phyloP scores from a whole-genome alignment of 2,888 invertebrate genomes.

The Eristalinus sepulchralis region DNA sequence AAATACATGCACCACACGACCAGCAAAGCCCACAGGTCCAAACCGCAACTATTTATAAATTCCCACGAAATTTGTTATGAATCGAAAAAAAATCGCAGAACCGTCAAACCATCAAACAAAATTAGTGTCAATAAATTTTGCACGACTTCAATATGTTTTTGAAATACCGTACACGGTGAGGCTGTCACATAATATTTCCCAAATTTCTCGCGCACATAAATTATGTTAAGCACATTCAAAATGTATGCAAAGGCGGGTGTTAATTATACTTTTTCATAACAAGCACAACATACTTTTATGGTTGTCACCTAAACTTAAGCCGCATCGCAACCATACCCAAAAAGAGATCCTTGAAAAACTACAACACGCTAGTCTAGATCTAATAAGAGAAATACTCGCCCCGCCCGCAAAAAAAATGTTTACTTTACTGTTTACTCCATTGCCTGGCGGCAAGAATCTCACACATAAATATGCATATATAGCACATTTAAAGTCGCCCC shows the following conservation, averaged over 20 bases:
- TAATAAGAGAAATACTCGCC: not conserved
- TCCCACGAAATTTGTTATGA: slow-evolving; percentile 14
- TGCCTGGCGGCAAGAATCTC: slow-evolving; percentile 7
- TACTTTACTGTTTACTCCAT: slow-evolving; percentile 28
- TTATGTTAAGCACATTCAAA: not conserved
- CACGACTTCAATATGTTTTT: not conserved
- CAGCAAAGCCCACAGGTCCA: not conserved
- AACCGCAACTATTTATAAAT: slow-evolving; percentile 43
- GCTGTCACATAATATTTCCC: no score
- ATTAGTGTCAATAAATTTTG: not conserved
- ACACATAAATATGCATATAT: not conserved
- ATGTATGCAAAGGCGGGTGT: no score
- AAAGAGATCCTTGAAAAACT: not conserved
- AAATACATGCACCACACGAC: slow-evolving; percentile 44
- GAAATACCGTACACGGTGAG: not conserved
- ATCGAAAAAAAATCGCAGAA: slow-evolving; percentile 5
- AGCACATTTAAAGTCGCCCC: not conserved
- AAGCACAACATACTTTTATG: not conserved
- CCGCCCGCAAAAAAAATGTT: slow-evolving; percentile 1
- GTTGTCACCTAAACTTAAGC: not conserved
- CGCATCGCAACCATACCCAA: not conserved
- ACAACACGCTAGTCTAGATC: not conserved
- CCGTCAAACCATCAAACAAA: not conserved
- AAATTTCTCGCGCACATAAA: not conserved
- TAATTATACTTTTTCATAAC: not conserved